Base-by-base conservation (phyloP, 2,888 invertebrate genomes). In the Drosophila suboccidentalis region DNA sequence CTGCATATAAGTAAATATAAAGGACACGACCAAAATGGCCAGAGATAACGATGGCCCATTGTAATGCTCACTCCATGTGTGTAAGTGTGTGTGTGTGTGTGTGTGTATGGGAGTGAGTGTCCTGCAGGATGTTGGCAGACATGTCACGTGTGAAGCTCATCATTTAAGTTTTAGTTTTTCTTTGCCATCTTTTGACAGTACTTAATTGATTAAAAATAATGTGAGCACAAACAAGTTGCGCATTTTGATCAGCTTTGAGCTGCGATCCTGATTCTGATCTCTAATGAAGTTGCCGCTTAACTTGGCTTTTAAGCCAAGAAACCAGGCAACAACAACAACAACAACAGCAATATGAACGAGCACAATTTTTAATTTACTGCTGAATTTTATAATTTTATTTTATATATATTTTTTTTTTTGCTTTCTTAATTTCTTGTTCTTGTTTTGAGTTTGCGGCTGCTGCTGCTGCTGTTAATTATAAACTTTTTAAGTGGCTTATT, bases 161-260 rank as follows among this genome's bases (percentile, higher is more conserved):
- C 86, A 87, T 82, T 87, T 83, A 71, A 75, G 76, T 72, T 77
- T 83, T 73, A 79, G 80, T 77, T 77, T 79, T 79, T n/a, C n/a
- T 13, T 71, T 68, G 61, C 50, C 22, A 55, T 57, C 58, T 70
- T 50, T 70, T 75, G 72, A 82, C 81, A 80, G 43, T 34, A 75
- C 82, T 79, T 80, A 89, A 89, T 89, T 89, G 89, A 89, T 89
- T 89, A 81, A 89, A 89, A 89, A 82, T 82, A 89, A 85, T 82
- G 87, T 64, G 69, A 54, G 47, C 34, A 15, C 57, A 29, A 38
- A 73, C 80, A 81, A 72, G 79, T 54, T 32, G 36, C 29, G 83
- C 63, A 84, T 83, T 75, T 81, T 80, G 53, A 85, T 72, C 36
- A 46, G 61, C 17, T 13, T 8, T 13, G 4, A 10, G 4, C 22